These are phyloP conservation scores for Zaprionus bogoriensis DNA, from an alignment of 2,888 invertebrate species.

Conservation along the genomic window DNA sequence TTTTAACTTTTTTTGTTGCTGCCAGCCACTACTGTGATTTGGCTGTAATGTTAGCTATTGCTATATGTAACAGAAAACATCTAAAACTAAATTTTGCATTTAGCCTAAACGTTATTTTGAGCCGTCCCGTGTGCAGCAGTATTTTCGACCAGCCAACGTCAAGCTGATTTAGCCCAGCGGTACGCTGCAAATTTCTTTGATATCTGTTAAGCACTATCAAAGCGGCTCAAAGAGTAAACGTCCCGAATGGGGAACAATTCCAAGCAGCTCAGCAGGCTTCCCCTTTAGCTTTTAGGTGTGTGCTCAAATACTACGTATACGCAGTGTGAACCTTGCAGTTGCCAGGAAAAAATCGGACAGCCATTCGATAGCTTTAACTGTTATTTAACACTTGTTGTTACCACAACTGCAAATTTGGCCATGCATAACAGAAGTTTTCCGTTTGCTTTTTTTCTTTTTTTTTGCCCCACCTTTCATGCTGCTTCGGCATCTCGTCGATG, in stretches of 20 bases:
- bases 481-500: conserved; percentile 30
- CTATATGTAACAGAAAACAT: no score
- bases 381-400: conserved; percentile 20
- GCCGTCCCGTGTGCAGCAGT: no score
- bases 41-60: no score
- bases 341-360: not conserved
- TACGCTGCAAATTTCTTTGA: no score
- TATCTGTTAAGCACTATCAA: no score
- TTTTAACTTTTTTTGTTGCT: no score
- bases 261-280: conserved; percentile 56
- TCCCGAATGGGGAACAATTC: conserved; percentile 10
- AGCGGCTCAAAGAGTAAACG: no score
- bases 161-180: no score
- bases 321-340: conserved; percentile 29
- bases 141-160: no score
- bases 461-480: not conserved
- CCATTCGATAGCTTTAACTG: conserved; percentile 2
- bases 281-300: not conserved
- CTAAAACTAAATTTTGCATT: no score
- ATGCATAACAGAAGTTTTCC: conserved; percentile 26
- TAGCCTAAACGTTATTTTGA: no score
- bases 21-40: no score
- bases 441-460: conserved; percentile 5
- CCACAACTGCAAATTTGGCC: conserved; percentile 19
- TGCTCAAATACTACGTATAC: conserved; percentile 39